phyloP scores from a whole-genome alignment of 2,888 invertebrate genomes.

The Parthenolecanium corni region DNA sequence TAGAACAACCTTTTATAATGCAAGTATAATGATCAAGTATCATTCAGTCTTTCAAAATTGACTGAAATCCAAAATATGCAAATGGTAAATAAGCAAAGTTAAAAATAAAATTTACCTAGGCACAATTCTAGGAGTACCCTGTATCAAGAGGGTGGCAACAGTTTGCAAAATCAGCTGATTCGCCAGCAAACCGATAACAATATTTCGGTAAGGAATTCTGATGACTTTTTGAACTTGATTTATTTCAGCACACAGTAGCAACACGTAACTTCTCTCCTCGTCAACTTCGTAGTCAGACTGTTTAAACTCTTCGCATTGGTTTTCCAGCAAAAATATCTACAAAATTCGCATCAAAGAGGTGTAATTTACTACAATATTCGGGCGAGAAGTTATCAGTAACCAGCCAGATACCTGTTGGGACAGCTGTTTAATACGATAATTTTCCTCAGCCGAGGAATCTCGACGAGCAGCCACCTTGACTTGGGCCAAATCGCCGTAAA shows the following conservation, averaged over 20 bases:
- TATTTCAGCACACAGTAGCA: slow-evolving; percentile 34
- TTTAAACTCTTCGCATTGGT: slow-evolving; percentile 40
- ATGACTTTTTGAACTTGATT: slow-evolving; percentile 48
- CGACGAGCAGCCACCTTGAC: slow-evolving; percentile 87
- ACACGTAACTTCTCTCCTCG: slow-evolving; percentile 40
- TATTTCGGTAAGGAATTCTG: slow-evolving; percentile 72
- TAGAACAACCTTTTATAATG: too few relatives aligned
- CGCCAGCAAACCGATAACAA: slow-evolving; percentile 78
- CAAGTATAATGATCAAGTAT: too few relatives aligned
- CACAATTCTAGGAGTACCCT: slow-evolving; percentile 54
- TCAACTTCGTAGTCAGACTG: slow-evolving; percentile 37
- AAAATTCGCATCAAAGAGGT: slow-evolving; percentile 4
- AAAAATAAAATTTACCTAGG: slow-evolving; percentile 37
- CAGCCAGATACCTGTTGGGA: slow-evolving; percentile 66
- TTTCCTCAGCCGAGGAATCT: slow-evolving; percentile 73
- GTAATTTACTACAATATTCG: not conserved
- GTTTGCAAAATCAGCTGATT: slow-evolving; percentile 88
- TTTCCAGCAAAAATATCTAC: slow-evolving; percentile 51
- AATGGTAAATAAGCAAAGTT: too few relatives aligned
- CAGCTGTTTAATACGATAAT: slow-evolving; percentile 71
- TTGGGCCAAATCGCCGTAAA: slow-evolving; percentile 82
- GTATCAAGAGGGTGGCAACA: slow-evolving; percentile 72
- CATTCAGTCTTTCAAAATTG: too few relatives aligned
- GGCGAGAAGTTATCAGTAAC: slow-evolving; percentile 35
- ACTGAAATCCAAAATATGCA: too few relatives aligned